Base-by-base conservation (phyloP, 2,797 vertebrate species). In the Octomys mimax region DNA sequence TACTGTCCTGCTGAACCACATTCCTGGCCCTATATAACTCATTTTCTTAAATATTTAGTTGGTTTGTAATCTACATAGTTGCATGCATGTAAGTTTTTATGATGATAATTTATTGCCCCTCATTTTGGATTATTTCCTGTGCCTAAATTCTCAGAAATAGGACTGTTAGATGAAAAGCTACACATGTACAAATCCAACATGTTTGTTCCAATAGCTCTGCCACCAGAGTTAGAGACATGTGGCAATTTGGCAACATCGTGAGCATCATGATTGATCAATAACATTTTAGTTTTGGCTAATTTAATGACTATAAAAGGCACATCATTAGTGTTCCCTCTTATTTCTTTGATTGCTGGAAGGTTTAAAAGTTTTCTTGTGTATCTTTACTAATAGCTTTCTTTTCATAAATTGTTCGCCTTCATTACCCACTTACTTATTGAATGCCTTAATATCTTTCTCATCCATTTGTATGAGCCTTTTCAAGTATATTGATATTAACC, bases 1-100 rank as follows among this genome's bases (percentile, higher is more conserved):
- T 22, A 9, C 59, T 61, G 59, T 61, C 22, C 21, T 9, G 2
- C 59, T 61, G 59, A 61, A 24, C 59, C 24, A 61, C 22, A 61
- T 24, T 61, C 59, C 22, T 61, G 59, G 22, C 59, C 59, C 62
- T 84, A 95, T 68, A 66, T 91, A 94, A 64, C 83, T 93, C 84
- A 61, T 62, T 39, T 88, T 94, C 96, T 87, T 92, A 95, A 95
- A 97, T 92, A 96, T 93, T 94, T 71, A 94, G 42, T 3, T 75
- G 12, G 9, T 42, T 92, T 95, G 52, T 78, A 86, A 80, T 92
- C 61, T 95, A 68, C 36, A 33, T 14, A 33, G 85, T 33, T 89
- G 36, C 64, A 84, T 22, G 64, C 77, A 75, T 94, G 36, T 42
- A 79, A 11, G 59, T 89, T 92, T 95, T 92, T 94, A 62, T 73